A percentile compares a stretch with the other conserved stretches of the same genome.
Evolutionary conservation across 2,888 invertebrate genomes (phyloP).

Genomic region (Drosophila longiperda): DNA sequence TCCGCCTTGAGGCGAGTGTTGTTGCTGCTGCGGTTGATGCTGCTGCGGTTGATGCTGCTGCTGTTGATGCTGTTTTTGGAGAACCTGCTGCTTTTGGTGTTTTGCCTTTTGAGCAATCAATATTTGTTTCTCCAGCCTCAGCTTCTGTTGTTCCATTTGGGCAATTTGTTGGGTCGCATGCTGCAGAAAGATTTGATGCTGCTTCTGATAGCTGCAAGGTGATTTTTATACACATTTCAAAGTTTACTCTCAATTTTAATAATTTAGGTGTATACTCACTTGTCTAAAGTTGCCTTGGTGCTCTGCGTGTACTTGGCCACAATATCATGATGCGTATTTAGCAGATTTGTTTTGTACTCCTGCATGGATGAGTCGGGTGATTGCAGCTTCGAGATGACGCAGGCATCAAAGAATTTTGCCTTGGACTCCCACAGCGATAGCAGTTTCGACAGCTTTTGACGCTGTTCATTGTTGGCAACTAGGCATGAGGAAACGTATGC

Average conservation of each 20-base stretch:
- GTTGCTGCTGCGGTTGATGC: conserved; percentile 24
- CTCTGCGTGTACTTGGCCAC: conserved; percentile 91
- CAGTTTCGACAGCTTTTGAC: conserved; percentile 95
- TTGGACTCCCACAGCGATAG: conserved; percentile 98
- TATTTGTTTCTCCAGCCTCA: conserved; percentile 86
- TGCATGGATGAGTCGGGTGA: conserved; percentile 95
- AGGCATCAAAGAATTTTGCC: conserved; percentile 93
- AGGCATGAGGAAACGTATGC: conserved; percentile 73
- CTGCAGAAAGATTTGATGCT: conserved; percentile 97
- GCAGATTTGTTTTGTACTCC: conserved; percentile 93
- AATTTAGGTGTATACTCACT: conserved; percentile 83
- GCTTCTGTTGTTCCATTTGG: conserved; percentile 92
- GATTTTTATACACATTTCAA: neutral
- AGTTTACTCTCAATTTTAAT: neutral
- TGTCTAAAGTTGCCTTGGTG: conserved; percentile 93
- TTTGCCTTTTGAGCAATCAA: conserved; percentile 75
- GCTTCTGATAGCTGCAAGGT: conserved; percentile 90
- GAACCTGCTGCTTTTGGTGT: conserved; percentile 57
- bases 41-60: conserved; percentile 85
- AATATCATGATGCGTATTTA: conserved; percentile 91
- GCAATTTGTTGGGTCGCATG: conserved; percentile 96
- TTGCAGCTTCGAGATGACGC: conserved; percentile 94
- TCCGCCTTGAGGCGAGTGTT: conserved; percentile 47
- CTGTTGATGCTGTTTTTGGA: neutral
- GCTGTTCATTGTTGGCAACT: conserved; percentile 94